phyloP scores from a whole-genome alignment of 1,140 invertebrate species.

The Brachionus calyciflorus region DNA sequence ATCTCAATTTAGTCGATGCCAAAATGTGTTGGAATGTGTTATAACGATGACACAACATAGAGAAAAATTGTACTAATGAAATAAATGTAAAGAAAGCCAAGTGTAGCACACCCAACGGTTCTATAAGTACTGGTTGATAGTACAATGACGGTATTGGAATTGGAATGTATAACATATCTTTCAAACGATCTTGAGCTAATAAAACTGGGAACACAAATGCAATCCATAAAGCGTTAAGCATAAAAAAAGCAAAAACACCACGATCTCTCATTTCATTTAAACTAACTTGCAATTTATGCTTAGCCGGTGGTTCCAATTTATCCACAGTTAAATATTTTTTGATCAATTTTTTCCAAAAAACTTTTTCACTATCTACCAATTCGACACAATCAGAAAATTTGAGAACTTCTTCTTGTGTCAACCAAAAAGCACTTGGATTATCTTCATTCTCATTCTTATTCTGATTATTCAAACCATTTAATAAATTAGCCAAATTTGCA shows the following conservation, averaged over 20 bases:
- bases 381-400: constrained; percentile 54
- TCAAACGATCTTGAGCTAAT: constrained; percentile 52
- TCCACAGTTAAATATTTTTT: constrained; percentile 91
- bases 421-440: neutral
- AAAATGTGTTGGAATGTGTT: constrained; percentile 95
- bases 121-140: constrained; percentile 58
- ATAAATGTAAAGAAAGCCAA: constrained; percentile 96
- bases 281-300: constrained; percentile 74
- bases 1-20: constrained; percentile 88
- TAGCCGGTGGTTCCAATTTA: constrained; percentile 82
- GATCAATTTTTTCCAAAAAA: constrained; percentile 89
- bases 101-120: constrained; percentile 96
- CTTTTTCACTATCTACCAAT: constrained; percentile 75
- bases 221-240: constrained; percentile 95
- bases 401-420: constrained; percentile 26
- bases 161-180: constrained; percentile 53
- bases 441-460: constrained; percentile 21
- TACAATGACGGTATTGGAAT: constrained; percentile 46
- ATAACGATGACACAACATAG: constrained; percentile 98
- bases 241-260: constrained; percentile 92
- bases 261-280: constrained; percentile 77
- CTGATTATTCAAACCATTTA: constrained; percentile 35
- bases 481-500: constrained; percentile 12
- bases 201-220: constrained; percentile 91
- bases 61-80: constrained; percentile 89